Percentiles rank a stretch among this genome's conserved stretches.
Conservation (phyloP, 2,797 vertebrate species). For the Phalanger gymnotis region DNA sequence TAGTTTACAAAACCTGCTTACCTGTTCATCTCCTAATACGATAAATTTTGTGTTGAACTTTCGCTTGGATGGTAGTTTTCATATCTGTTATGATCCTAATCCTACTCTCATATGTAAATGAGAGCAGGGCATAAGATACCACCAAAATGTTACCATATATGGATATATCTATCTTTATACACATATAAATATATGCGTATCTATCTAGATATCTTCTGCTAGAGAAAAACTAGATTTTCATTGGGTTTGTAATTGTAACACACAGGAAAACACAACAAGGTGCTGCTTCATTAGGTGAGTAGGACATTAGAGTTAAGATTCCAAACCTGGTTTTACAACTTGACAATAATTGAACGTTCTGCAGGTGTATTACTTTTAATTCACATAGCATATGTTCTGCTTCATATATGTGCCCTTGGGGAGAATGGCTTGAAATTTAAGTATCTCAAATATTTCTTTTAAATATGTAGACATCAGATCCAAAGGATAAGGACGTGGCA, state of each 20-base stretch:
- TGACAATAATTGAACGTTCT: neutral
- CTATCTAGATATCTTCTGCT: neutral
- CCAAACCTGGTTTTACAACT: neutral
- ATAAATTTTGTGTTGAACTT: constrained; percentile 21
- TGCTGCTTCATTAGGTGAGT: neutral
- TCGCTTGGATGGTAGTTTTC: constrained; percentile 38
- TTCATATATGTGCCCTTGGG: neutral
- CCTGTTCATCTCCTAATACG: constrained; percentile 63
- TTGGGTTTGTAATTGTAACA: neutral
- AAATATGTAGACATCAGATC: neutral
- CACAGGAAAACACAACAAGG: neutral
- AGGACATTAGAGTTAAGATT: neutral
- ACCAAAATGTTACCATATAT: neutral
- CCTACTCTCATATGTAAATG: neutral
- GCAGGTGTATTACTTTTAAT: neutral
- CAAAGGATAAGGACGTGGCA: neutral
- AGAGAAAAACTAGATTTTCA: neutral
- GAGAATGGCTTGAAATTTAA: neutral
- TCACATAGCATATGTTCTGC: neutral
- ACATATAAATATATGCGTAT: fast-evolving
- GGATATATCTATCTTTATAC: neutral
- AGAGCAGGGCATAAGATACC: neutral
- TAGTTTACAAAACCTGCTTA: constrained; percentile 62
- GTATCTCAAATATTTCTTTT: neutral
- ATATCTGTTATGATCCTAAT: neutral